These are phyloP conservation scores for Tenthredo distinguenda DNA, from an alignment of 2,888 invertebrate species.

Conservation along the genomic window DNA sequence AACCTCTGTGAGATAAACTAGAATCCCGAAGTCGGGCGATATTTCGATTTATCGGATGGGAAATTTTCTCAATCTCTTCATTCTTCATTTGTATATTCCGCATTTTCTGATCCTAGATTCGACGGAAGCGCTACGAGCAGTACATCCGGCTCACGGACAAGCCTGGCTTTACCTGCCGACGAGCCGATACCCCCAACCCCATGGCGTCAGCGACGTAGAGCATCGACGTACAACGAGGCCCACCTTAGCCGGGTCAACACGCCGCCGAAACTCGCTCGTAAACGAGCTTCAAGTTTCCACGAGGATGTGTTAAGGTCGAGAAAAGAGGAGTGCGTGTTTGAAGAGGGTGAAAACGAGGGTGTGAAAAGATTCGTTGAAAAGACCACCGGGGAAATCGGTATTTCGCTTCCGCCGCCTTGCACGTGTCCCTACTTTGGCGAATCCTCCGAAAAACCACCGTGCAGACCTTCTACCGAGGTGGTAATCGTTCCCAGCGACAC, in stretches of 20 bases:
- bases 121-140: constrained; percentile 67
- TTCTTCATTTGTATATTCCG: constrained; percentile 24
- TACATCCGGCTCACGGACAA: constrained; percentile 67
- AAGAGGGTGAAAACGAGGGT: constrained; percentile 74
- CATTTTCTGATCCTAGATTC: constrained; percentile 59
- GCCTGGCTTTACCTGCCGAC: constrained; percentile 62
- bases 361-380: constrained; percentile 69
- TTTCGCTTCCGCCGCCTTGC: constrained; percentile 87
- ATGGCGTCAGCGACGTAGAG: constrained; percentile 74
- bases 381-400: constrained; percentile 65
- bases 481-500: constrained; percentile 82
- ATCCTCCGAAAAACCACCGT: constrained; percentile 80
- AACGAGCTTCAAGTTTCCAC: constrained; percentile 79
- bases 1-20: not conserved
- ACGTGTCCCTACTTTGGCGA: constrained; percentile 91
- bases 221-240: constrained; percentile 80
- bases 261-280: constrained; percentile 75
- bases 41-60: constrained; percentile 14
- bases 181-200: constrained; percentile 64
- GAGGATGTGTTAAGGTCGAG: constrained; percentile 69
- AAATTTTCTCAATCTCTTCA: constrained; percentile 10
- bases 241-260: constrained; percentile 75
- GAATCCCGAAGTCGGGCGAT: constrained; percentile 22
- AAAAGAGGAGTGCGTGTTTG: constrained; percentile 50
- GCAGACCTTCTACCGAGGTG: constrained; percentile 79